Base-by-base conservation (phyloP, 2,888 invertebrate genomes). In the Caenorhabditis afra region DNA sequence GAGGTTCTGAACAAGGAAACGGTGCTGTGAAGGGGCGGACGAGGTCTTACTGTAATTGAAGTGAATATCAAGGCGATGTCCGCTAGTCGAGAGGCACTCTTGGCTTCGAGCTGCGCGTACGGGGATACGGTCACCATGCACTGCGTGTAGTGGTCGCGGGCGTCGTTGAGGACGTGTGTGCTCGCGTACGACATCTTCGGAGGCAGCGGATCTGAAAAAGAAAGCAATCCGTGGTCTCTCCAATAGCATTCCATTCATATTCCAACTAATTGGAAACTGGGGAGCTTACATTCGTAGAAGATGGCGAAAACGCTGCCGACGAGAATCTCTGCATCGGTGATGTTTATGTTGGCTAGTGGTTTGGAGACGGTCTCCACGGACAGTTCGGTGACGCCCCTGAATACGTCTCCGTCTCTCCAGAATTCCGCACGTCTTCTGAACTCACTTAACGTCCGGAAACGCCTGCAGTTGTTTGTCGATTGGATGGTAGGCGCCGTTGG, bases 401-500 rank as follows among this genome's bases (percentile, higher is more conserved):
- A 23, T 3, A 5, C 23, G 1, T 23, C 7, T 52, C 20, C 20
- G 5, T 8, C n/a, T n/a, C 7, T 29, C 29, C 29, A 29, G 29
- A n/a, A n/a, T n/a, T n/a, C n/a, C n/a, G n/a, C n/a, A n/a, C n/a
- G n/a, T n/a, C n/a, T n/a, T 29, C 29, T 5, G 29, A 29, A 29
- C 65, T 64, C 41, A 68, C 62, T 78, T 71, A 35, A 66, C 71
- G 29, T 78, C 78, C 14, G 78, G 71, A 49, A 71, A 66, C 14
- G 66, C 55, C 55, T 78, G 78, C 11, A 50, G 50, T 2, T 12
- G 49, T 45, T 67, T 71, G 35, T 78, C 67, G 18, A 53, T 37
- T n/a, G 78, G 78, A 50, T 78, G 78, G 49, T 78, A 78, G 35
- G 78, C 22, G 55, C 87, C 88, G 50, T 88, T 88, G 14, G 83